Percentiles rank a stretch among this genome's conserved stretches.
phyloP scores from a whole-genome alignment of 2,888 invertebrate species.

The Brassicogethes aeneus region DNA sequence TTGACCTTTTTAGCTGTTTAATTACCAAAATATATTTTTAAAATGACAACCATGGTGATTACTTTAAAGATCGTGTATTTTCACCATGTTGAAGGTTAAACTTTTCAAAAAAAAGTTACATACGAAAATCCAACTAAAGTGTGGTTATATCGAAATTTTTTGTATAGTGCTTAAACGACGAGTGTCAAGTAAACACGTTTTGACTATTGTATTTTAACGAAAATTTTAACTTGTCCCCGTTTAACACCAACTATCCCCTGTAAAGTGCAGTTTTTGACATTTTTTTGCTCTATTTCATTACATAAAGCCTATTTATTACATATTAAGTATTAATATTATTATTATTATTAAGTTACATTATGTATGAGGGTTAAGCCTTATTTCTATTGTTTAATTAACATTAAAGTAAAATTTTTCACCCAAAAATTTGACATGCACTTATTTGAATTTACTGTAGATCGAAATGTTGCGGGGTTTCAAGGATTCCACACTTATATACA shows the following conservation, averaged over 20 bases:
- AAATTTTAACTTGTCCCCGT: constrained; percentile 23
- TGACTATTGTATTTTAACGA: constrained; percentile 40
- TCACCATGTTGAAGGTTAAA: too few relatives aligned
- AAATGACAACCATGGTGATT: too few relatives aligned
- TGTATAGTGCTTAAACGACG: constrained; percentile 36
- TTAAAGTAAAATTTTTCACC: too few relatives aligned
- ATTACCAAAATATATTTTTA: too few relatives aligned
- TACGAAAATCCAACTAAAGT: constrained; percentile 35
- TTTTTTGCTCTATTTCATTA: constrained; percentile 20
- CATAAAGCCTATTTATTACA: constrained; percentile 4
- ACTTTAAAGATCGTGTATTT: too few relatives aligned
- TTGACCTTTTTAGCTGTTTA: too few relatives aligned
- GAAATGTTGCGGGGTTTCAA: too few relatives aligned
- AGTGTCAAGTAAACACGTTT: constrained; percentile 34
- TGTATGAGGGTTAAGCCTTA: too few relatives aligned
- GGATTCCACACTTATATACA: too few relatives aligned
- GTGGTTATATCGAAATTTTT: constrained; percentile 39
- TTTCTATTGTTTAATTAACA: too few relatives aligned
- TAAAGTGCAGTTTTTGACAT: constrained; percentile 20
- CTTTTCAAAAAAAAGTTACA: constrained; percentile 19
- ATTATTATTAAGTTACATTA: constrained; percentile 4
- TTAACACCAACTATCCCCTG: constrained; percentile 3
- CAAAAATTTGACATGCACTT: too few relatives aligned
- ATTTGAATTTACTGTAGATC: too few relatives aligned
- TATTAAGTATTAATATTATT: constrained; percentile 6